Evolutionary conservation across 2,113 vertebrate species (phyloP).

Genomic region (Sceloporus tristichus): DNA sequence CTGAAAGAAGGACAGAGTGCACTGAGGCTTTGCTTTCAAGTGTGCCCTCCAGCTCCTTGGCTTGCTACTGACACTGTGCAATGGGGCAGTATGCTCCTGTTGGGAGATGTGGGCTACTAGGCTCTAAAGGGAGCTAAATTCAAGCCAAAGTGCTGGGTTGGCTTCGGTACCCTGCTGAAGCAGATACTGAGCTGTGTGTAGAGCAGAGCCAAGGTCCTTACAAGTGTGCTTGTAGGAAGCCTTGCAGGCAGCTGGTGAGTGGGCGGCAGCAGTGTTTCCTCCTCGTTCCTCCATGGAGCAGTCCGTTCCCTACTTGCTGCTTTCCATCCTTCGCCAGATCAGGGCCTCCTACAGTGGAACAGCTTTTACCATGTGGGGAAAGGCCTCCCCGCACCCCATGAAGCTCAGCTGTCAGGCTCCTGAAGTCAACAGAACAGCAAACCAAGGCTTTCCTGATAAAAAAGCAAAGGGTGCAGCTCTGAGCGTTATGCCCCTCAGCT

Average conservation of each 20-base stretch:
- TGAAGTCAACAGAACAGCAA: neutral
- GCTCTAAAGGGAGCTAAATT: slow-evolving; percentile 3
- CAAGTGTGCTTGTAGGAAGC: neutral
- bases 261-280: neutral
- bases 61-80: too few species aligned
- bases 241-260: too few species aligned
- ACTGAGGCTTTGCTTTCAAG: neutral
- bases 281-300: neutral
- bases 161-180: neutral
- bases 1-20: too few species aligned
- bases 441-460: too few species aligned
- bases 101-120: neutral
- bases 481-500: too few species aligned
- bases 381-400: neutral
- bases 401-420: neutral
- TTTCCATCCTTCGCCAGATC: neutral
- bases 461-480: too few species aligned
- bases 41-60: neutral
- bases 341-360: neutral
- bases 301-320: neutral
- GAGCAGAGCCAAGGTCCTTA: fast-evolving
- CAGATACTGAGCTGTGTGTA: fast-evolving
- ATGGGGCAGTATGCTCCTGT: neutral
- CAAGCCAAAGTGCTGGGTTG: fast-evolving
- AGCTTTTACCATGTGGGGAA: too few species aligned